phyloP scores from a whole-genome alignment of 2,113 vertebrate species.

The Daboia siamensis region DNA sequence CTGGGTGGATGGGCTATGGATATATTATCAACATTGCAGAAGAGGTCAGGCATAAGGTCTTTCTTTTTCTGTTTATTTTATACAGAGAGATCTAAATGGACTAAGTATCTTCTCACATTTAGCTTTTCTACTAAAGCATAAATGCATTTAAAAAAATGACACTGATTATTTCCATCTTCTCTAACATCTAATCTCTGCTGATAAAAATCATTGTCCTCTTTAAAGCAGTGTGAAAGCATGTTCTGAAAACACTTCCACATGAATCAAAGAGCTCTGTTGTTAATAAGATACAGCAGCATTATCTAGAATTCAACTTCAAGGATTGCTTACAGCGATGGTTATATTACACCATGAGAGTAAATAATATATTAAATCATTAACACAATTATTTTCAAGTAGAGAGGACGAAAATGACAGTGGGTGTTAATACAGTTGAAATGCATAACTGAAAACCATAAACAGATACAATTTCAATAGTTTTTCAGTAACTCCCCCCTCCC shows the following conservation, averaged over 20 bases:
- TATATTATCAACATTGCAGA: not conserved
- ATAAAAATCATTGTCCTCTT: not conserved
- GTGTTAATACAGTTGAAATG: accelerated
- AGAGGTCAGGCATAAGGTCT: not conserved
- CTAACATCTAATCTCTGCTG: not conserved
- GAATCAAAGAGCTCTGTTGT: not conserved
- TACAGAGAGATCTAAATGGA: not conserved
- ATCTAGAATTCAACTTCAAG: conserved; percentile 26
- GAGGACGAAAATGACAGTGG: conserved; percentile 1
- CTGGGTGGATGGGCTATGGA: not conserved
- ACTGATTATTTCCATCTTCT: not conserved
- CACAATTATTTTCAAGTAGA: conserved; percentile 34
- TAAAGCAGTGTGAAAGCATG: not conserved
- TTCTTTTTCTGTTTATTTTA: not conserved
- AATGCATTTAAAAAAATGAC: not conserved
- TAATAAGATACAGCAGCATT: conserved; percentile 8
- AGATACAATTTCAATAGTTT: not conserved
- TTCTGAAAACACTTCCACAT: not conserved
- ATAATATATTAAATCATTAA: conserved; percentile 35
- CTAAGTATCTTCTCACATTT: not conserved
- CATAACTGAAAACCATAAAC: conserved; percentile 8
- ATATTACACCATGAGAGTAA: conserved; percentile 27
- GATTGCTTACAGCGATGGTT: conserved; percentile 11
- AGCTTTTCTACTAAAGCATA: not conserved
- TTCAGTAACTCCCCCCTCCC: not conserved